Evolutionary conservation across 2,113 vertebrate genomes (phyloP), one percentile per base, ranked within the genome.

Genomic region (Sclerurus mexicanus): DNA sequence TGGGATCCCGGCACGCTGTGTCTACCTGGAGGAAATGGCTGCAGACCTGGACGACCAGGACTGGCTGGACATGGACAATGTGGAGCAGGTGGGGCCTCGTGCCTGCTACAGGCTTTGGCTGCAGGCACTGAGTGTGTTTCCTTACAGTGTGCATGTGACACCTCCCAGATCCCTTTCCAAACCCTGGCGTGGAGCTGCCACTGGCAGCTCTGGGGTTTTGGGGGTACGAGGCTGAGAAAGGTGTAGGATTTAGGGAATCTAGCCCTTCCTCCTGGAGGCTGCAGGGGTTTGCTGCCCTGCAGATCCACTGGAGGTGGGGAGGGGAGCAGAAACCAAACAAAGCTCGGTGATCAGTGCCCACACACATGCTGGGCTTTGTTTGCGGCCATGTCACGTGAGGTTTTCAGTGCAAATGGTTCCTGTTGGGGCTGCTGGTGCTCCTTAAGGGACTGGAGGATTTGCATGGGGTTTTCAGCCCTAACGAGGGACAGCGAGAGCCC

Each of bases 41-140:
- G 95, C 98, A 4, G 99, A 99, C 78, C 97, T 99, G 83, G 99
- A 99, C 37, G 99, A 99, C 50, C 99, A 99, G 97, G 99, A 99
- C 98, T 99, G 99, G 99, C 98, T 99, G 81, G 99, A 99, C 97
- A 99, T 99, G 99, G 98, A 99, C 93, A 99, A 99, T 4, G 98
- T 99, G 21, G 99, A 99, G 87, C 99, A 99, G 99, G 99, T 99
- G 9, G 24, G 59, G 63, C 37, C 8, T 1, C 1, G 1, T 46
- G 21, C 39, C 1, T 6, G 11, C 6, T 2, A 5, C 31, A 53
- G 4, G 1, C 33, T 18, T 3, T 14, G 44, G 40, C 20, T 2
- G 2, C 15, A 0, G 4, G 20, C 9, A 3, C 1, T 2, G 5
- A 4, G 3, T 33, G 35, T 9, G 2, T 64, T 80, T 68, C 4